These are phyloP conservation scores for Tursiops truncatus DNA, from an alignment of 2,113 vertebrate species.

Conservation along the genomic window DNA sequence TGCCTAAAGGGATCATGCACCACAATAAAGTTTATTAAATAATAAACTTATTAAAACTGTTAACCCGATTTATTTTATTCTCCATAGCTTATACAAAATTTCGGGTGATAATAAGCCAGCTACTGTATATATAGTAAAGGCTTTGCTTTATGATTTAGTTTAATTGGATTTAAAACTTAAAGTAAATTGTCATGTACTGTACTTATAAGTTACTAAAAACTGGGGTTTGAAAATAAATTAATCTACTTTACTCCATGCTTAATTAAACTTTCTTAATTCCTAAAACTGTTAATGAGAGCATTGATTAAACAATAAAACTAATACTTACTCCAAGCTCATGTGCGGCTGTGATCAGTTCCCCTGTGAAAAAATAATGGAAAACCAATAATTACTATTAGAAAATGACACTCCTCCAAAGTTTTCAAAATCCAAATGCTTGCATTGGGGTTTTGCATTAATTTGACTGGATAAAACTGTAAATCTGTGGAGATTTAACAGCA, in stretches of 20 bases:
- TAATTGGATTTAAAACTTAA: constrained; percentile 99
- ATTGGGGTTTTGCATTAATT: constrained; percentile 99
- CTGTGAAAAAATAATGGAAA: constrained; percentile 99
- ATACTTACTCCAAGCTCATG: constrained; percentile 99
- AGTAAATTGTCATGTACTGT: constrained; percentile 99
- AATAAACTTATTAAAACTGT: constrained; percentile 99
- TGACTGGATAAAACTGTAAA: constrained; percentile 99
- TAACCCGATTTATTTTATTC: constrained; percentile 99
- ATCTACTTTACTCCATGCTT: constrained; percentile 99
- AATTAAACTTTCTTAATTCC: constrained; percentile 99
- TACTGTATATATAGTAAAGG: constrained; percentile 99
- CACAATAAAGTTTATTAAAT: constrained; percentile 99
- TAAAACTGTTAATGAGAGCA: constrained; percentile 99
- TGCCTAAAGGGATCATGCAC: constrained; percentile 99
- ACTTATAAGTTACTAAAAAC: constrained; percentile 99
- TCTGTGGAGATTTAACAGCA: constrained; percentile 96
- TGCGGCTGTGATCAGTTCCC: constrained; percentile 99
- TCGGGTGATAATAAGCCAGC: constrained; percentile 99
- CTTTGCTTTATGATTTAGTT: constrained; percentile 99
- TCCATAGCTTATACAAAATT: constrained; percentile 99
- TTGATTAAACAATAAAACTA: constrained; percentile 99
- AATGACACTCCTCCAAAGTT: constrained; percentile 99
- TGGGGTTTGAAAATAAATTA: constrained; percentile 99
- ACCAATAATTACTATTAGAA: constrained; percentile 99
- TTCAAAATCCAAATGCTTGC: constrained; percentile 99